These are phyloP conservation scores for Intellagama lesueurii DNA, from an alignment of 2,797 vertebrate species.

Conservation along the genomic window DNA sequence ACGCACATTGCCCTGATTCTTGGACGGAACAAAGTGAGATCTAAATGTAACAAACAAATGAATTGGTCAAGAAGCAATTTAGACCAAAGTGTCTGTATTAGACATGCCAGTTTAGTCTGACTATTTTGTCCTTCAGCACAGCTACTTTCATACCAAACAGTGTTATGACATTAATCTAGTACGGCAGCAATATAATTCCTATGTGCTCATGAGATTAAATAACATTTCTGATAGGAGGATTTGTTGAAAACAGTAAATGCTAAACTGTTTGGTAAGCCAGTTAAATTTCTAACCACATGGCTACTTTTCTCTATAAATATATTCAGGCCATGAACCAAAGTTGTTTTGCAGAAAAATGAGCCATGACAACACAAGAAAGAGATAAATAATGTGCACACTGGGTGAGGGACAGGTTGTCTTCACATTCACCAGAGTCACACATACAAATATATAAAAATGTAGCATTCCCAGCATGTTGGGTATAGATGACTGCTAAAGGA, in stretches of 20 bases:
- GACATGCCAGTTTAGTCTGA: not conserved
- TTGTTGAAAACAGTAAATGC: constrained; percentile 10
- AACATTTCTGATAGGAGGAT: not conserved
- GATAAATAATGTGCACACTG: not conserved
- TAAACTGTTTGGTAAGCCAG: constrained; percentile 23
- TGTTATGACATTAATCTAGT: not conserved
- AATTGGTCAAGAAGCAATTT: constrained; percentile 6
- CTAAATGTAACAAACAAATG: not conserved
- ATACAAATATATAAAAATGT: not conserved
- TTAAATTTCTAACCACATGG: constrained; percentile 23
- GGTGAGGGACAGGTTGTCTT: not conserved
- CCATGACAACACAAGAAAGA: constrained; percentile 5
- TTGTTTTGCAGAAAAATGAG: not conserved
- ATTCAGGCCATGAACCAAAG: not conserved
- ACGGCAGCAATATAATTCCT: not conserved
- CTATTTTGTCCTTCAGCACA: not conserved
- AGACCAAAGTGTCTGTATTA: not conserved
- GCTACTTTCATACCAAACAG: too few species aligned
- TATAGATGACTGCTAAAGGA: not conserved
- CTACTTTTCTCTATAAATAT: not conserved
- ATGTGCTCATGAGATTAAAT: not conserved
- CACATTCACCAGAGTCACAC: not conserved
- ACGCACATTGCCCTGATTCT: not conserved
- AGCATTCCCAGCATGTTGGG: not conserved
- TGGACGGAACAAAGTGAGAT: constrained; percentile 3